Percentiles rank a stretch among this genome's conserved stretches.
Conservation (phyloP, 2,113 vertebrate genomes). For the Mirounga angustirostris region DNA sequence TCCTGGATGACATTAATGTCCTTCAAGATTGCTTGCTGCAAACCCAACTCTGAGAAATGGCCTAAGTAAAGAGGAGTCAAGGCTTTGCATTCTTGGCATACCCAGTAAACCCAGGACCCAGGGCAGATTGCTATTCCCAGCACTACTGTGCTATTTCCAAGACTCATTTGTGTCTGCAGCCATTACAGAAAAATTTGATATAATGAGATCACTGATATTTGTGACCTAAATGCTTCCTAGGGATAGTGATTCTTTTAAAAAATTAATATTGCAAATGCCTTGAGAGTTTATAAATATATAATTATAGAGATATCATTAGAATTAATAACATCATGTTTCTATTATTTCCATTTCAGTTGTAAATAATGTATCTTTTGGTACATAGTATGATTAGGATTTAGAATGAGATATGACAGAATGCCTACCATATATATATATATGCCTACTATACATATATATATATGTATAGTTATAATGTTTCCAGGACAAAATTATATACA, state of each 20-base stretch:
- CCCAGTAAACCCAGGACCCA: neutral
- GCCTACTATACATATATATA: neutral
- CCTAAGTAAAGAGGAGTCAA: neutral
- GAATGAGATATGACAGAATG: slow-evolving; percentile 56
- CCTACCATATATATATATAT: slow-evolving; percentile 53
- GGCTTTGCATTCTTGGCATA: neutral
- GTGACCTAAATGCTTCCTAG: slow-evolving; percentile 67
- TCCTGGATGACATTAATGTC: neutral
- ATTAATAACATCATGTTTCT: slow-evolving; percentile 60
- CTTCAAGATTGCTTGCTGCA: neutral
- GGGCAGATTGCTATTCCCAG: neutral
- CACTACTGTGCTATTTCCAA: neutral
- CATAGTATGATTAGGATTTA: slow-evolving; percentile 64
- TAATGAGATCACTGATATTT: slow-evolving; percentile 53
- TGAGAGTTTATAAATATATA: slow-evolving; percentile 74
- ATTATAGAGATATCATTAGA: slow-evolving; percentile 64
- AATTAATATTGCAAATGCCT: slow-evolving; percentile 63
- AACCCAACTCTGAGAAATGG: slow-evolving; percentile 30
- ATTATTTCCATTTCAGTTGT: slow-evolving; percentile 62
- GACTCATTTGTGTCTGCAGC: slow-evolving; percentile 35
- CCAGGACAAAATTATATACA: slow-evolving; percentile 29
- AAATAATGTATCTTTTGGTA: slow-evolving; percentile 53
- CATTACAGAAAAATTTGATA: slow-evolving; percentile 45
- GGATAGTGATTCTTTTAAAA: slow-evolving; percentile 59
- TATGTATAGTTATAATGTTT: slow-evolving; percentile 24